Evolutionary conservation across 2,888 invertebrate genomes (phyloP).

Genomic region (Ectobius pallidus): DNA sequence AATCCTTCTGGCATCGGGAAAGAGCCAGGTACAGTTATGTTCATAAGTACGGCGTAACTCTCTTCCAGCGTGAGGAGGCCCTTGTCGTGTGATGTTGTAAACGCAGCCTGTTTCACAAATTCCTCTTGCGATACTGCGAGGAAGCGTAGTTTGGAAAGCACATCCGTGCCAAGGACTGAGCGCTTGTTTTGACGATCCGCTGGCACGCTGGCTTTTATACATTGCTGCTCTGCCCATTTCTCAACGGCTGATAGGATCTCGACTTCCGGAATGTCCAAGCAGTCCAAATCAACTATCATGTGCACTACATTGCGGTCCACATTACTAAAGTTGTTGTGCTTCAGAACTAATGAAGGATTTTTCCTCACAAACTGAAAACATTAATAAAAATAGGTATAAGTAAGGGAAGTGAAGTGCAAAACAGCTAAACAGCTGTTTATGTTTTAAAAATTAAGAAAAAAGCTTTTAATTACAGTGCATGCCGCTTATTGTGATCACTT

Average conservation of each 20-base stretch:
- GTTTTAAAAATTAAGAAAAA: too few species aligned
- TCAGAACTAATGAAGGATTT: slow-evolving; percentile 21
- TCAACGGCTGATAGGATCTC: slow-evolving; percentile 29
- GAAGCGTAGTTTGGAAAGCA: slow-evolving; percentile 42
- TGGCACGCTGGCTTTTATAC: background rate
- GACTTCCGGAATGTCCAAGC: slow-evolving; percentile 27
- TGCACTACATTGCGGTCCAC: slow-evolving; percentile 16
- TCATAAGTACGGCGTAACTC: slow-evolving; percentile 31
- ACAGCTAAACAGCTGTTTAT: too few species aligned
- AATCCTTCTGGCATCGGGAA: slow-evolving; percentile 30
- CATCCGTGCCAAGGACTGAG: slow-evolving; percentile 17
- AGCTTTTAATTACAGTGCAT: too few species aligned
- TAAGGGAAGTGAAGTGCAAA: too few species aligned
- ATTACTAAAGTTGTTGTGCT: slow-evolving; percentile 17
- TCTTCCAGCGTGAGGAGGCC: slow-evolving; percentile 28
- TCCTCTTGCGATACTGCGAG: slow-evolving; percentile 45
- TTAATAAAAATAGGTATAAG: too few species aligned
- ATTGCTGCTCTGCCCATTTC: slow-evolving; percentile 31
- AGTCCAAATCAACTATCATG: slow-evolving; percentile 32
- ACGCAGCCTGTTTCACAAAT: slow-evolving; percentile 40
- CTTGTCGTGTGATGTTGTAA: background rate
- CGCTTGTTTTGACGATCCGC: slow-evolving; percentile 29
- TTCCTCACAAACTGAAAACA: slow-evolving; percentile 31
- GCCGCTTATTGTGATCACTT: too few species aligned
- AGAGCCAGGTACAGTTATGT: slow-evolving; percentile 16